These are phyloP conservation scores for Isichthys henryi DNA, from an alignment of 2,113 vertebrate species.

Conservation along the genomic window DNA sequence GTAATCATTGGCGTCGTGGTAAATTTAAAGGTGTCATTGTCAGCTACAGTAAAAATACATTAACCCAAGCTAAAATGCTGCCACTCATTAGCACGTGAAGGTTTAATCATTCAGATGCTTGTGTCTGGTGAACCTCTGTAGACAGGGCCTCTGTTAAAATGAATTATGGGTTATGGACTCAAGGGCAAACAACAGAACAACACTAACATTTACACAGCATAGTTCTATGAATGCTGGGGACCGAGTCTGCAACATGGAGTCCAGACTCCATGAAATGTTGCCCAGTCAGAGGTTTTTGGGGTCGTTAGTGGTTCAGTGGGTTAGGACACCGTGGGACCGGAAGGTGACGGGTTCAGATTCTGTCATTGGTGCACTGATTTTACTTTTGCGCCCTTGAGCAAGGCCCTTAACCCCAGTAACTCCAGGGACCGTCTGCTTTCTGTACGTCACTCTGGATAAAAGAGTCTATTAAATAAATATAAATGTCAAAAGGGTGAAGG, in stretches of 20 bases:
- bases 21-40: constrained; percentile 22
- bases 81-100: constrained; percentile 31
- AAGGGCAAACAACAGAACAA: not conserved
- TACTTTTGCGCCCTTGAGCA: not conserved
- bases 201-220: not conserved
- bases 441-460: not conserved
- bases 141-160: constrained; percentile 10
- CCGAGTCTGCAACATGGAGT: not conserved
- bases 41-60: constrained; percentile 25
- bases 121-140: constrained; percentile 29
- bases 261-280: not conserved
- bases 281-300: not conserved
- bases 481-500: not conserved
- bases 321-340: not conserved
- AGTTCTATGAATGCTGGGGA: not conserved
- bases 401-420: not conserved
- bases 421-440: not conserved
- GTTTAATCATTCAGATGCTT: constrained; percentile 29
- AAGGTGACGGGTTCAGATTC: not conserved
- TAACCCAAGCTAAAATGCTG: constrained; percentile 10
- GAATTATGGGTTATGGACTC: not conserved
- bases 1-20: not conserved
- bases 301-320: not conserved
- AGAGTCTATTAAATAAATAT: not conserved
- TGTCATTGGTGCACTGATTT: not conserved